These are phyloP conservation scores for Drosophila willistoni DNA, from an alignment of 1,140 invertebrate genomes.

Conservation along the genomic window DNA sequence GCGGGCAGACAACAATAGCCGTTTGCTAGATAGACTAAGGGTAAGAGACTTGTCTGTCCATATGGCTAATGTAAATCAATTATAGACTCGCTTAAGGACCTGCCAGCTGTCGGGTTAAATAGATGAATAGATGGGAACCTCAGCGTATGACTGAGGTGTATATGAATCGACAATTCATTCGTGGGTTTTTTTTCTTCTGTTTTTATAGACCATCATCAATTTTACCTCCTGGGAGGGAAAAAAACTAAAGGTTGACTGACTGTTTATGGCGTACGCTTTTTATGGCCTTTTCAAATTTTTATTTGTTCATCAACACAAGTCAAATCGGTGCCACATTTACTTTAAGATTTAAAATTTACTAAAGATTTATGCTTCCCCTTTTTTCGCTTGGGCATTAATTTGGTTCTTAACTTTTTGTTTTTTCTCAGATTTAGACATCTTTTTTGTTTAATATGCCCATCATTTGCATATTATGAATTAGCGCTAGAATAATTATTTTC, in stretches of 20 bases:
- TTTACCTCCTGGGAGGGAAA: neutral
- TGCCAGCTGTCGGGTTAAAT: conserved; percentile 35
- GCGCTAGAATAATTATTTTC: conserved; percentile 41
- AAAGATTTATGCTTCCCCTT: neutral
- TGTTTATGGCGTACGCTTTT: conserved; percentile 44
- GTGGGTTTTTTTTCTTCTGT: conserved; percentile 32
- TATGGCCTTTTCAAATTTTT: conserved; percentile 42
- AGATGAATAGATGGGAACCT: conserved; percentile 23
- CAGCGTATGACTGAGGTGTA: neutral
- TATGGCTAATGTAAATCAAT: conserved; percentile 55
- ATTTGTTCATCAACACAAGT: conserved; percentile 52
- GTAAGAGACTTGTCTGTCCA: conserved; percentile 47
- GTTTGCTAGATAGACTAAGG: conserved; percentile 12
- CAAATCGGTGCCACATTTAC: conserved; percentile 27
- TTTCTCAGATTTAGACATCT: conserved; percentile 30
- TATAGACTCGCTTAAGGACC: conserved; percentile 33
- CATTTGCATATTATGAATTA: conserved; percentile 74
- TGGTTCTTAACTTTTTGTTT: neutral
- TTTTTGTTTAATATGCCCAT: conserved; percentile 34
- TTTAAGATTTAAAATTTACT: conserved; percentile 21
- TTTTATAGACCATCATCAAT: conserved; percentile 14
- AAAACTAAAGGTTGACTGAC: conserved; percentile 24
- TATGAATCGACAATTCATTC: neutral
- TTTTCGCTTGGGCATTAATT: neutral
- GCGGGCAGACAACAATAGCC: conserved; percentile 66